Base-by-base conservation (phyloP, 1,140 invertebrate species). In the Panagrolaimus sp. region DNA sequence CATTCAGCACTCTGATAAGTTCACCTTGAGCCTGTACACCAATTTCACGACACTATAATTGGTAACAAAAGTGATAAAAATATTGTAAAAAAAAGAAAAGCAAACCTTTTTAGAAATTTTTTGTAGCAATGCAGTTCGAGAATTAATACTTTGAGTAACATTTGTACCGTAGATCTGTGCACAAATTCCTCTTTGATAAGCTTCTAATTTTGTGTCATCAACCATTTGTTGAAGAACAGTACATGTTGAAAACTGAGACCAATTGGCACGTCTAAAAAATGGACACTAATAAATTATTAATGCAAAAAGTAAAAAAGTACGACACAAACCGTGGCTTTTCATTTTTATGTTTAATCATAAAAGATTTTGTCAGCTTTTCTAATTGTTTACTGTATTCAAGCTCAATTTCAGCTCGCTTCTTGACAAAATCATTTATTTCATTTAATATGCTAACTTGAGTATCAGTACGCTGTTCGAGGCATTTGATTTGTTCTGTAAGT, bases 11-110 rank as follows among this genome's bases (percentile, higher is more conserved):
- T 73, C 92, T 89, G 68, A 93, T 85, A 72, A 96, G 90, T 83
- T 96, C 92, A 84, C 94, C 92, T 84, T 96, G 93, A n/a, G 90
- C 91, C 83, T 93, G 91, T 68, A 89, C 88, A 25, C 91, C 92
- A 72, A 96, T 92, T 83, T 94, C 91, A 61, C 91, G 89, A 83
- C 92, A 95, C 90, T 93, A 7, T 38, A 38, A 38, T 38, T 38
- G 31, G 2, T 84, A 72, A 74, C 67, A 73, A 77, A 70, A 68
- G 23, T 27, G 65, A 70, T 69, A 25, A 23, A n/a, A n/a, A n/a
- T n/a, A n/a, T n/a, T n/a, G n/a, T 13, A 69, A 44, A 14, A 9
- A 13, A 20, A 69, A 46, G 16, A 27, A 42, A n/a, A 9, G 11
- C 45, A 7, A 9, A 76, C 77, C 63, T 72, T 74, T 74, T 76